Conservation (phyloP, 2,888 invertebrate genomes). For the Miltochrista miniata region DNA sequence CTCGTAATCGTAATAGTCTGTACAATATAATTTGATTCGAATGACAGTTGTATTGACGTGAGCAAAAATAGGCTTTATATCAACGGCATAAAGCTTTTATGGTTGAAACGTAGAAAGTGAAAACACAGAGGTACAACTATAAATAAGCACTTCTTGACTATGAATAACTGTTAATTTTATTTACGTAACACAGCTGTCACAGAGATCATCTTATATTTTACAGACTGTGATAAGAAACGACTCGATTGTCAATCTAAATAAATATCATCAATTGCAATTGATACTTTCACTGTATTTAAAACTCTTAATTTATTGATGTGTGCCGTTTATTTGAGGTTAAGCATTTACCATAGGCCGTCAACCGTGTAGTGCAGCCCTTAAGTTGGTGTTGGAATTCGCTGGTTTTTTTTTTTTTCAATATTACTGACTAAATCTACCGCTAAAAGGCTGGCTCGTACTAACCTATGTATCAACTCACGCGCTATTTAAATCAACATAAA, state of each 20-base stretch:
- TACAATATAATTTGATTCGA: too few species aligned
- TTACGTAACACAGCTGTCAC: too few species aligned
- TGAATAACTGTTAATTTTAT: too few species aligned
- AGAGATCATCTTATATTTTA: too few species aligned
- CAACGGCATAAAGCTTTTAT: too few species aligned
- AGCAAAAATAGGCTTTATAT: too few species aligned
- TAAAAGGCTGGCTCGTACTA: constrained; percentile 52
- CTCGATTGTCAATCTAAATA: neutral
- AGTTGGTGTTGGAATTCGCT: neutral
- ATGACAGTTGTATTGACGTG: too few species aligned
- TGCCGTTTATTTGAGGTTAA: neutral
- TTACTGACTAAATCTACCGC: constrained; percentile 25
- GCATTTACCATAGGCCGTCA: neutral
- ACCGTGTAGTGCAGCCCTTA: neutral
- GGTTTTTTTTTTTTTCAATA: neutral
- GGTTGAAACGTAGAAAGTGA: too few species aligned
- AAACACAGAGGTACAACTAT: too few species aligned
- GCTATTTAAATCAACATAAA: constrained; percentile 62
- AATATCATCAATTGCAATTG: neutral
- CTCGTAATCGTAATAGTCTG: too few species aligned
- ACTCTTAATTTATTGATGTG: constrained; percentile 4
- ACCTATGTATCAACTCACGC: constrained; percentile 43
- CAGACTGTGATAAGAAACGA: too few species aligned
- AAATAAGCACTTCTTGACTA: too few species aligned
- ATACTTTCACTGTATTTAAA: neutral